Base-by-base conservation (phyloP, 2,888 invertebrate species). In the Cryptocephalus moraei region DNA sequence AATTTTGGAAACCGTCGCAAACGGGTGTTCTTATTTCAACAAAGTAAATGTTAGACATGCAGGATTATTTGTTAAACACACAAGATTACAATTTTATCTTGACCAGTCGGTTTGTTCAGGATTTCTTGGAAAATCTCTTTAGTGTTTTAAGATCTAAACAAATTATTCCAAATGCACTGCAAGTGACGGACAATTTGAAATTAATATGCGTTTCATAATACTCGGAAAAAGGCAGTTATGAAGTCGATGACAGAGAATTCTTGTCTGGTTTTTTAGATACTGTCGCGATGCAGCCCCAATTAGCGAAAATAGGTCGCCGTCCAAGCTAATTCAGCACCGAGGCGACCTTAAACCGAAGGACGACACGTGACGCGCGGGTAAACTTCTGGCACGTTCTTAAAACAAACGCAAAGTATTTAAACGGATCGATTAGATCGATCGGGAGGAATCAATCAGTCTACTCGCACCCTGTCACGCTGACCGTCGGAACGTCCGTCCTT, bases 81-180 rank as follows among this genome's bases (percentile, higher is more conserved):
- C 46, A 54, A 1, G 53, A 55, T 33, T 41, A 32, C 12, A 4
- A 31, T 14, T 42, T 43, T 46, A 6, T 46, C 4, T 13, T 46
- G 36, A 44, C 43, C 8, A 11, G 43, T 8, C 8, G 46, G 31
- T 46, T 46, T 40, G 9, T 49, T 34, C 52, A 56, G 44, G 51
- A 56, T 36, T 54, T 48, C 43, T 38, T 56, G 34, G 54, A 56
- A 48, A 56, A 56, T 51, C 47, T 55, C 12, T 55, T 55, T 49
- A 41, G 45, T 39, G 44, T 44, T 13, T 9, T 55, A 9, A 22
- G 54, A 44, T 22, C 36, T 36, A 51, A 52, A 40, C 47, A 55
- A 40, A 22, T 48, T 32, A 31, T 53, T 1, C 49, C 49, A 9
- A 52, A 48, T 40, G 50, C 50, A 9, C 4, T 46, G 8, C 13